Conservation (phyloP, 2,113 vertebrate genomes). For the Rhineura floridana region DNA sequence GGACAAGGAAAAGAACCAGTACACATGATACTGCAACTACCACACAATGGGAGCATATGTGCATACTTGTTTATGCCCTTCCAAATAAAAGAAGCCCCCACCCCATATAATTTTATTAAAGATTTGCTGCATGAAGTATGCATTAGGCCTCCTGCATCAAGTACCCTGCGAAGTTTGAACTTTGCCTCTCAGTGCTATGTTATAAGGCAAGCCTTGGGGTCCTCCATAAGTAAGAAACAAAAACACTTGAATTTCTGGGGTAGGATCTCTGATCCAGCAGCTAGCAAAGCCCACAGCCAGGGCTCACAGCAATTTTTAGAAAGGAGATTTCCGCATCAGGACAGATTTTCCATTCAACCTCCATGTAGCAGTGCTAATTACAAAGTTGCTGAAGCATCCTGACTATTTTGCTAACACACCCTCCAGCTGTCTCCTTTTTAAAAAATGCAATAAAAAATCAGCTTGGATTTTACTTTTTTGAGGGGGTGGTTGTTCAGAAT, state of each 20-base stretch:
- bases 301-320: conserved; percentile 3
- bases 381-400: conserved; percentile 22
- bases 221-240: conserved; percentile 3
- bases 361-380: conserved; percentile 25
- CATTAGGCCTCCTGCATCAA: not conserved
- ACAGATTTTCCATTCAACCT: conserved; percentile 23
- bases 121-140: not conserved
- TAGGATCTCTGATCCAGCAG: not conserved
- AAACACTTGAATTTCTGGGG: not conserved
- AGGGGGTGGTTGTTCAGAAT: conserved; percentile 68
- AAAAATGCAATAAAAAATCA: conserved; percentile 38
- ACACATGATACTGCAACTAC: not conserved
- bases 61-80: too few species aligned
- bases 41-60: not conserved
- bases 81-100: not conserved
- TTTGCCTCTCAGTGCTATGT: not conserved
- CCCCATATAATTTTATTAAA: not conserved
- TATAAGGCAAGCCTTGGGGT: not conserved
- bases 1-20: not conserved
- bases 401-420: conserved; percentile 42
- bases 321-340: conserved; percentile 12
- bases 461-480: conserved; percentile 45
- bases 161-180: not conserved
- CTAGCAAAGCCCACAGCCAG: not conserved
- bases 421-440: conserved; percentile 34